Evolutionary conservation across 2,797 vertebrate species (phyloP).

Genomic region (Choloepus didactylus): DNA sequence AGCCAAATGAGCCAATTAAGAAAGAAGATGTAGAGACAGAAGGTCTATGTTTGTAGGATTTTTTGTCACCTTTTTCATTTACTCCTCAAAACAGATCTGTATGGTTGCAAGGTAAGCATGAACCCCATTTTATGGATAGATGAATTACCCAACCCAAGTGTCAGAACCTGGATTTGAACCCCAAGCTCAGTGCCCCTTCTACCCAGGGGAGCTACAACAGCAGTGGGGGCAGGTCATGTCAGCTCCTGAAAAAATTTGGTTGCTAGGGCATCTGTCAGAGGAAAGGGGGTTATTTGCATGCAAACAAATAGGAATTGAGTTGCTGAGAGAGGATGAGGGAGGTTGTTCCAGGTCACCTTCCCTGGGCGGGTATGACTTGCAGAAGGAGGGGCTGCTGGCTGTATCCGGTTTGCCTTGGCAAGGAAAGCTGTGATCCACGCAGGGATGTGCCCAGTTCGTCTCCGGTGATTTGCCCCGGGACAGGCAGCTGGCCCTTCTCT

Average conservation of each 20-base stretch:
- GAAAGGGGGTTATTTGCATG: slow-evolving; percentile 28
- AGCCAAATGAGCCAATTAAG: neutral
- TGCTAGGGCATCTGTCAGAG: neutral
- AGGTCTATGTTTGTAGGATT: neutral
- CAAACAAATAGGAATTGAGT: neutral
- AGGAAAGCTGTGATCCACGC: neutral
- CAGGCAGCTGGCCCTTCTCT: neutral
- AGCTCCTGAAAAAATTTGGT: neutral
- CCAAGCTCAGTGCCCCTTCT: neutral
- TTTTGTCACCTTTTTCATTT: neutral
- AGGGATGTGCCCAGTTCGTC: neutral
- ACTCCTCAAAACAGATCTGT: neutral
- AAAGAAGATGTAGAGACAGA: neutral
- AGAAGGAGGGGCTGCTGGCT: neutral
- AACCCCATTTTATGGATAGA: neutral
- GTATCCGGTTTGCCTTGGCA: neutral
- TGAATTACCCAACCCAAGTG: neutral
- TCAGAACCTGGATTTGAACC: neutral
- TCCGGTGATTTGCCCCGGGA: too few relatives aligned
- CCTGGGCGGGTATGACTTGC: neutral
- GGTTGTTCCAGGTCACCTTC: neutral
- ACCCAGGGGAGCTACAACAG: neutral
- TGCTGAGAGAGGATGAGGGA: neutral
- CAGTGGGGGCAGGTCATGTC: neutral
- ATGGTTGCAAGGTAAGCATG: neutral